Evolutionary conservation across 2,888 invertebrate genomes (phyloP).

Genomic region (Sminthurides aquaticus): DNA sequence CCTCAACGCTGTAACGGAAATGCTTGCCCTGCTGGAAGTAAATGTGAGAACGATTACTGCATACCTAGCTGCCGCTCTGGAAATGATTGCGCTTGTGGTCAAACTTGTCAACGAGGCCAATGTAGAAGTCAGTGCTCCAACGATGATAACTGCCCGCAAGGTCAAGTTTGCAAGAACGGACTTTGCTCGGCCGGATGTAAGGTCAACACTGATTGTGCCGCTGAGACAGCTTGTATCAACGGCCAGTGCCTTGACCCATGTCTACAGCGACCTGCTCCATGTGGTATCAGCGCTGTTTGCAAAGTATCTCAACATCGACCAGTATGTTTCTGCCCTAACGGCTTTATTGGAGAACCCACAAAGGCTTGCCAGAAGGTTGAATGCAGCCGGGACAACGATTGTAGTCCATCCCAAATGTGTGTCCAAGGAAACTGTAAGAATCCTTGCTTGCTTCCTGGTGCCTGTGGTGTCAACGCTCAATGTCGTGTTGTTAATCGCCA

Average conservation of each 20-base stretch:
- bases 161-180: constrained; percentile 67
- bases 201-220: constrained; percentile 68
- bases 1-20: constrained; percentile 55
- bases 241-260: constrained; percentile 60
- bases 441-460: constrained; percentile 61
- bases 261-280: constrained; percentile 52
- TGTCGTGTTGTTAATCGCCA: constrained; percentile 68
- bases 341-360: constrained; percentile 72
- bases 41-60: constrained; percentile 64
- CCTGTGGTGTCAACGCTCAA: constrained; percentile 60
- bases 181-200: constrained; percentile 73
- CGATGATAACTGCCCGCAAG: constrained; percentile 58
- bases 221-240: constrained; percentile 64
- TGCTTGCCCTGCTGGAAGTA: constrained; percentile 52
- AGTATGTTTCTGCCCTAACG: constrained; percentile 79
- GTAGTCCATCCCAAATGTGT: constrained; percentile 69
- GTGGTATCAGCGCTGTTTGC: constrained; percentile 74
- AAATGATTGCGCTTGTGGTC: constrained; percentile 72
- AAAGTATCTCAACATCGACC: constrained; percentile 70
- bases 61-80: constrained; percentile 59
- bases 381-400: constrained; percentile 68
- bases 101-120: constrained; percentile 64
- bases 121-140: constrained; percentile 66
- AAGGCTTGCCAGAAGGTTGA: constrained; percentile 68
- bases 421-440: constrained; percentile 66